phyloP scores from a whole-genome alignment of 2,797 vertebrate genomes.

The Platalea minor region DNA sequence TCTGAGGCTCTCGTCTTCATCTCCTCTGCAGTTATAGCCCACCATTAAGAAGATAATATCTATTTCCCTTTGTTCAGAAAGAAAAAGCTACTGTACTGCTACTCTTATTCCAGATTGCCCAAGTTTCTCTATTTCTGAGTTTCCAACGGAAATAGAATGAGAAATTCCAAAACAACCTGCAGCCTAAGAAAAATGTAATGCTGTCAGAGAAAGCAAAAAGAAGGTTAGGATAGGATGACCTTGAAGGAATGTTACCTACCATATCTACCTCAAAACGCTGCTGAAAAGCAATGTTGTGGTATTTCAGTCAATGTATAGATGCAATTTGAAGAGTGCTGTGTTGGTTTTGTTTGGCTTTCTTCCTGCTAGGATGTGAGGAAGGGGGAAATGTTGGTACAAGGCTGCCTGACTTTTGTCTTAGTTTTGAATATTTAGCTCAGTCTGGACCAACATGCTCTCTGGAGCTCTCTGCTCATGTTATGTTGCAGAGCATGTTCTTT shows the following conservation, averaged over 20 bases:
- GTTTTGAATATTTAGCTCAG: background rate
- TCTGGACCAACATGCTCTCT: background rate
- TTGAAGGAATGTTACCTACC: background rate
- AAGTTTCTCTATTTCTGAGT: background rate
- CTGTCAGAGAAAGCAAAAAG: background rate
- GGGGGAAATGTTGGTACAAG: background rate
- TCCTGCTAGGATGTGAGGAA: background rate
- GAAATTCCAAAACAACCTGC: background rate
- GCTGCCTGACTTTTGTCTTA: background rate
- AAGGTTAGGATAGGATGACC: background rate
- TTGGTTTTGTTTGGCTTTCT: background rate
- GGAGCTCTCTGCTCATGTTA: background rate
- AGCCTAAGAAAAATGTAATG: background rate
- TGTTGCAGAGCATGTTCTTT: background rate
- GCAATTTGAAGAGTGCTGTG: background rate
- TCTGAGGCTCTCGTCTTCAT: slow-evolving; percentile 7
- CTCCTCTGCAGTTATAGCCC: background rate
- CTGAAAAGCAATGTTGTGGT: background rate
- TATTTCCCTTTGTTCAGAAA: background rate
- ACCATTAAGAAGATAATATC: background rate
- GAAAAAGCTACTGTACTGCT: background rate
- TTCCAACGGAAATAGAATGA: background rate
- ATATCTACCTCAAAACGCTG: background rate
- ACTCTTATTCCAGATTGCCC: background rate
- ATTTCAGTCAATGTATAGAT: background rate